Conservation (phyloP, 1,140 invertebrate species). For the Sipha flava region DNA sequence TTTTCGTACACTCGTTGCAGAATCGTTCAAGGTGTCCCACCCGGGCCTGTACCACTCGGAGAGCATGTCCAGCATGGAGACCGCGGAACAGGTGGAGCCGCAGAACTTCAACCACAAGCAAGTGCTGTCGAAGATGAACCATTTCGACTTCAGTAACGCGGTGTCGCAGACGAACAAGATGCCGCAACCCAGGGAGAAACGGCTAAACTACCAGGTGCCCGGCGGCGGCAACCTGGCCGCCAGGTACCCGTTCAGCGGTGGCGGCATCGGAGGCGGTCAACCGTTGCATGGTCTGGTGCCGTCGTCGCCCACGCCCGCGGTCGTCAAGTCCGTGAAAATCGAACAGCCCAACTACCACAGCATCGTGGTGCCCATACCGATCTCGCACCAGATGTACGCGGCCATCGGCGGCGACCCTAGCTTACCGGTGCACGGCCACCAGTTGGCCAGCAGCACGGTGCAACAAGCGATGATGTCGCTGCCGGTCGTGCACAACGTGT, state of each 20-base stretch:
- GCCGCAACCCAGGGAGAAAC: not conserved
- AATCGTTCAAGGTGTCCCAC: not conserved
- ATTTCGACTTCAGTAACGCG: constrained; percentile 21
- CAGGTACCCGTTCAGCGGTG: not conserved
- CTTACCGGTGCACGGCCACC: not conserved
- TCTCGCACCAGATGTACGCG: constrained; percentile 1
- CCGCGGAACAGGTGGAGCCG: not conserved
- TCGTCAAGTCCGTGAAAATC: not conserved
- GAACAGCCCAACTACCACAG: constrained; percentile 20
- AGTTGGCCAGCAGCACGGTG: not conserved
- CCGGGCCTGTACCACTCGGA: not conserved
- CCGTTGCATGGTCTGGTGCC: not conserved
- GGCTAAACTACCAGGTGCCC: not conserved
- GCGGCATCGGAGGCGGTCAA: not conserved
- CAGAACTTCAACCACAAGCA: constrained; percentile 26
- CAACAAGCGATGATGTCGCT: constrained; percentile 24
- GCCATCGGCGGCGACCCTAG: not conserved
- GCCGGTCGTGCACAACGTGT: constrained; percentile 28
- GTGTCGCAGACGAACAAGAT: not conserved
- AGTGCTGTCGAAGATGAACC: constrained; percentile 23
- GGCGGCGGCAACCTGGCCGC: not conserved
- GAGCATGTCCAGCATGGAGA: not conserved
- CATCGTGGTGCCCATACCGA: constrained; percentile 8
- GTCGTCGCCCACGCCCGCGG: not conserved
- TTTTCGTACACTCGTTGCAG: too few species aligned